Evolutionary conservation across 2,113 vertebrate species (phyloP).

Genomic region (Mesembrinibis cayennensis): DNA sequence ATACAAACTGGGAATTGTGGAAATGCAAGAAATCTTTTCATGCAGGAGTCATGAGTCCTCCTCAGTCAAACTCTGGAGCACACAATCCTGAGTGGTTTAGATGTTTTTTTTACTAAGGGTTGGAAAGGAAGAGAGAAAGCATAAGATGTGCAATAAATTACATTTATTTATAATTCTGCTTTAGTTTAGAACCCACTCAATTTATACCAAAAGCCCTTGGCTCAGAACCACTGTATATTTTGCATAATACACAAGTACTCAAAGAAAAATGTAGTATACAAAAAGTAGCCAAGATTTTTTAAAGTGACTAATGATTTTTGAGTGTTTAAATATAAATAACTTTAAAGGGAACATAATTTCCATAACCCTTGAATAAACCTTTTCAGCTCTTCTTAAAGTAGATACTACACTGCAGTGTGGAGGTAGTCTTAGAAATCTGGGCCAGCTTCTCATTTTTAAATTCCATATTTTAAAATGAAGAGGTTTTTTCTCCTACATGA

Average conservation of each 20-base stretch:
- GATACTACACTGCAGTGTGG: neutral
- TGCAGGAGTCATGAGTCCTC: fast-evolving
- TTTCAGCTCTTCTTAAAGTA: neutral
- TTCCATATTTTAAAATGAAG: neutral
- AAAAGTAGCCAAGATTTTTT: slow-evolving; percentile 14
- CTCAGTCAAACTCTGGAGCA: neutral
- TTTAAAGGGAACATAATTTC: neutral
- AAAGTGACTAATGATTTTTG: slow-evolving; percentile 47
- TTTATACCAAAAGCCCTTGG: slow-evolving; percentile 17
- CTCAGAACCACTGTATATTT: neutral
- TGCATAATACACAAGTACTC: neutral
- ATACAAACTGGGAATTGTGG: slow-evolving; percentile 1
- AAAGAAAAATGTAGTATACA: neutral
- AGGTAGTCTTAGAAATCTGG: neutral
- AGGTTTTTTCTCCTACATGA: neutral
- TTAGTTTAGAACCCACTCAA: neutral
- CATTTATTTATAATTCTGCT: slow-evolving; percentile 2
- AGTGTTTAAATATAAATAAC: slow-evolving; percentile 9
- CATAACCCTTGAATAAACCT: neutral
- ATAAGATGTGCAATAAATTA: neutral
- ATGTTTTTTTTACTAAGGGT: neutral
- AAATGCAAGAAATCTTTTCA: neutral
- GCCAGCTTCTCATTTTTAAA: neutral
- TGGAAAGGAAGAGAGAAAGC: neutral
- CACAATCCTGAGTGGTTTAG: neutral